Base-by-base conservation (phyloP, 2,113 vertebrate genomes). In the Columba janthina region DNA sequence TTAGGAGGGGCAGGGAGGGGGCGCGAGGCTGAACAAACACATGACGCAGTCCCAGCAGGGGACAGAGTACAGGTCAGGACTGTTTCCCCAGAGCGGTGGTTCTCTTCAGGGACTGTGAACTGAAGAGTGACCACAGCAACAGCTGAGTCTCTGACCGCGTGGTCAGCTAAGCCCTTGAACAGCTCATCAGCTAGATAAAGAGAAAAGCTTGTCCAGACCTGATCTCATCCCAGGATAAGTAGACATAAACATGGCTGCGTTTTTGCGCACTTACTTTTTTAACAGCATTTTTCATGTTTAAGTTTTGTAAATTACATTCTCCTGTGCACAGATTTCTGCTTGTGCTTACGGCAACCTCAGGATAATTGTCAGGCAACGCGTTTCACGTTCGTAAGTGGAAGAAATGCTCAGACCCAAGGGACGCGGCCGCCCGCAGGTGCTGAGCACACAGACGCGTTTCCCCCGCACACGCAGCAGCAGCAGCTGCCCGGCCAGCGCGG, bases 151-250 rank as follows among this genome's bases (percentile, higher is more conserved):
- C 75, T n/a, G 61, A 71, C 46, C 73, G 31, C 75, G 73, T 2
- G 0, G 76, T 40, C 86, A 87, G 86, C 91, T 96, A 85, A 97
- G 91, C 73, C 84, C 64, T 29, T 64, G 80, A 92, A 86, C 79
- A 92, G 92, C 91, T 95, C 92, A 93, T 57, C 48, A 89, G 61
- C 65, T 51, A 31, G 91, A 93, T 86, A 62, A 83, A 62, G 76
- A 62, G 53, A 81, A 56, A 10, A 93, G 91, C 86, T 95, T 90
- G 90, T 56, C 90, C 75, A 50, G 87, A 81, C 77, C 93, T 81
- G 93, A 75, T 79, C 83, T 78, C 60, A 57, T 81, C 65, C 65
- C 42, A 61, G 76, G 44, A 77, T 90, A 93, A 95, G 83, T 0
- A 81, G 86, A 74, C 67, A 75, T 6, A 92, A 95, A 84, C 85